These are phyloP conservation scores for Agriopis leucophaearia DNA, from an alignment of 2,888 invertebrate genomes.

Conservation along the genomic window DNA sequence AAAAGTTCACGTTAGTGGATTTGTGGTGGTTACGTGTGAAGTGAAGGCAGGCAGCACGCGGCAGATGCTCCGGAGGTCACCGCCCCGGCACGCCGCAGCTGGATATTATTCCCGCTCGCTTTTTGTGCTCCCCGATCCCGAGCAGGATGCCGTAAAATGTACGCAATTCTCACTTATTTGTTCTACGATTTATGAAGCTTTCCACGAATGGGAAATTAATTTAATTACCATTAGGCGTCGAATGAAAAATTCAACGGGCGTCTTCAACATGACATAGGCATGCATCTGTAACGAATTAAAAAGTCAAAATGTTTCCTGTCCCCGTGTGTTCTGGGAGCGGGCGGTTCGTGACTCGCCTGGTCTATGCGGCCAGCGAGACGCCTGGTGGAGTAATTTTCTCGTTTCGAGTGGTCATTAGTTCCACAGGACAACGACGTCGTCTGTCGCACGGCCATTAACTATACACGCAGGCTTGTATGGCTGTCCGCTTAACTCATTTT, in stretches of 20 bases:
- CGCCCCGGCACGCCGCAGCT: slow-evolving; percentile 75
- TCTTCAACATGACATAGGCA: slow-evolving; percentile 35
- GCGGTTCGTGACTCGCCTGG: slow-evolving; percentile 76
- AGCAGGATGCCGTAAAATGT: slow-evolving; percentile 57
- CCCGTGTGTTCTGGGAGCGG: slow-evolving; percentile 50
- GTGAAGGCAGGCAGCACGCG: slow-evolving; percentile 64
- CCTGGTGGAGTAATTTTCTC: slow-evolving; percentile 76
- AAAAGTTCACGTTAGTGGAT: slow-evolving; percentile 56
- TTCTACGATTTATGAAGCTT: slow-evolving; percentile 50
- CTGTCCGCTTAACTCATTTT: slow-evolving; percentile 55
- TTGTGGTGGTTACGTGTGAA: slow-evolving; percentile 67
- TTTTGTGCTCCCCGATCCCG: slow-evolving; percentile 63
- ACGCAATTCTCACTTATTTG: slow-evolving; percentile 46
- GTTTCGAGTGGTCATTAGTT: slow-evolving; percentile 83
- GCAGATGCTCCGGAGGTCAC: slow-evolving; percentile 79
- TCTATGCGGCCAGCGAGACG: slow-evolving; percentile 66
- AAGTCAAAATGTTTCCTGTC: slow-evolving; percentile 56
- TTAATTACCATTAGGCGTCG: slow-evolving; percentile 32
- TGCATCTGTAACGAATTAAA: slow-evolving; percentile 55
- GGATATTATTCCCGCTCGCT: slow-evolving; percentile 68
- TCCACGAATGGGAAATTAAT: slow-evolving; percentile 32
- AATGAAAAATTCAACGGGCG: slow-evolving; percentile 29
- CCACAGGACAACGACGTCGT: slow-evolving; percentile 73
- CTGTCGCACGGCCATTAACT: slow-evolving; percentile 77
- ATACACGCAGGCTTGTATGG: slow-evolving; percentile 63